Conservation (phyloP, 37 sponge, comb jelly and placozoan species). For the Theonella swinhoei region DNA sequence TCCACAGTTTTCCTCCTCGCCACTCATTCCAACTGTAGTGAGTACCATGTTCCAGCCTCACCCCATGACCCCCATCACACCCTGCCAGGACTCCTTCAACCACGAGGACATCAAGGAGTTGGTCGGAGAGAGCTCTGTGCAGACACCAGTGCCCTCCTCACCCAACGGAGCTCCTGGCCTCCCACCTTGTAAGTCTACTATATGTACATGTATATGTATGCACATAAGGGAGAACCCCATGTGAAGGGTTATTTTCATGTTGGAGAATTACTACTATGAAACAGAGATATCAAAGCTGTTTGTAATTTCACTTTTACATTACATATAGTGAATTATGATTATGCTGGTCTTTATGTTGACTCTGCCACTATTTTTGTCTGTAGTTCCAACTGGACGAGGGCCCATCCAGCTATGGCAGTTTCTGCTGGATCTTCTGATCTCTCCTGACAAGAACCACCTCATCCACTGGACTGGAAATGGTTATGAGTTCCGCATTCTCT, state of each 20-base stretch:
- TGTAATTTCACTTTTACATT: too few species aligned
- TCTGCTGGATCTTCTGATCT: constrained; percentile 79
- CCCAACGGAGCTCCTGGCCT: constrained; percentile 25
- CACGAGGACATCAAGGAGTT: constrained; percentile 39
- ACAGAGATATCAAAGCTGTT: too few species aligned
- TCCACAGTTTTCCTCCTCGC: constrained; percentile 18
- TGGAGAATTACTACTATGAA: not conserved
- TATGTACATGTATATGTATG: too few species aligned
- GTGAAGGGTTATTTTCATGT: not conserved
- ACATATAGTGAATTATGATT: too few species aligned
- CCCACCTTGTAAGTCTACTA: constrained; percentile 58
- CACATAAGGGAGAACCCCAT: not conserved
- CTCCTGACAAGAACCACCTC: constrained; percentile 48
- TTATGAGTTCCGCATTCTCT: constrained; percentile 75
- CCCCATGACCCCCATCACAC: constrained; percentile 34
- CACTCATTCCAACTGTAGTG: not conserved
- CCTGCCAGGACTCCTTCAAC: not conserved
- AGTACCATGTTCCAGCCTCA: not conserved
- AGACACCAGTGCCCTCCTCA: constrained; percentile 29
- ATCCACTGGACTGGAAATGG: constrained; percentile 84
- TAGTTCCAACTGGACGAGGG: constrained; percentile 75
- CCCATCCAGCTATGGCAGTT: constrained; percentile 92
- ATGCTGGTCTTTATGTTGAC: too few species aligned
- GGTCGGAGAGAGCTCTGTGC: constrained; percentile 9
- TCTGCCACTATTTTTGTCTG: not conserved